Evolutionary conservation across 2,113 vertebrate species (phyloP), one percentile per base, ranked within the genome.

Genomic region (Rhabdornis inornatus): DNA sequence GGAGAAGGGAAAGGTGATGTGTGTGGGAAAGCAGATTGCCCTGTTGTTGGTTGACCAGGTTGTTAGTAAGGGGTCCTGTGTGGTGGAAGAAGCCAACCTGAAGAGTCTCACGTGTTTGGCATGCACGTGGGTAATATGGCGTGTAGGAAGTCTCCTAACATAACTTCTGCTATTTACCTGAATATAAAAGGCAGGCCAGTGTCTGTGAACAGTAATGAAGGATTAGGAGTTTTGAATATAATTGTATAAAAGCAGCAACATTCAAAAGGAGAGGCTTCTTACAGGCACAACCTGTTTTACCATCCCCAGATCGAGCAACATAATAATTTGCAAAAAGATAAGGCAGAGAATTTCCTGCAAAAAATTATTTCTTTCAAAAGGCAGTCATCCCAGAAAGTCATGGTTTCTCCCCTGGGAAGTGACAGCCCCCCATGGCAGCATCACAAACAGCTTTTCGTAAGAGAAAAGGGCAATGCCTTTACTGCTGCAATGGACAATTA

Each of bases 101-200:
- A 81, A 39, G 22, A 39, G 16, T 33, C 45, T 60, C 22, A 14
- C 0, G 0, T 56, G 23, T 89, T 89, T 89, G 69, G 24, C 40
- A 27, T 0, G 1, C 47, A 14, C 20, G 12, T 55, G 27, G 53
- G 22, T 47, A 42, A n/a, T 22, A 33, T 0, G 2, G 28, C 2
- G 2, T 27, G 24, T 61, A 35, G 50, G 63, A 76, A 64, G 11
- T 42, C 53, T 84, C 37, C 44, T 45, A 10, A 33, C 33, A 11
- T 44, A 63, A 45, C 40, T 47, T 24, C 16, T 30, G 22, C 49
- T 71, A 2, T 50, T 71, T 68, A 37, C 33, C 39, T 63, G 49
- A n/a, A 37, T 39, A 31, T 59, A 42, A 90, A 83, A 87, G 49
- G 14, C 31, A 75, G 56, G 20, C 25, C 42, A 61, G 23, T 63